These are phyloP conservation scores for Aphrocallistes beatrix DNA, from an alignment of 37 sponge, comb jelly and placozoan species.

Conservation along the genomic window DNA sequence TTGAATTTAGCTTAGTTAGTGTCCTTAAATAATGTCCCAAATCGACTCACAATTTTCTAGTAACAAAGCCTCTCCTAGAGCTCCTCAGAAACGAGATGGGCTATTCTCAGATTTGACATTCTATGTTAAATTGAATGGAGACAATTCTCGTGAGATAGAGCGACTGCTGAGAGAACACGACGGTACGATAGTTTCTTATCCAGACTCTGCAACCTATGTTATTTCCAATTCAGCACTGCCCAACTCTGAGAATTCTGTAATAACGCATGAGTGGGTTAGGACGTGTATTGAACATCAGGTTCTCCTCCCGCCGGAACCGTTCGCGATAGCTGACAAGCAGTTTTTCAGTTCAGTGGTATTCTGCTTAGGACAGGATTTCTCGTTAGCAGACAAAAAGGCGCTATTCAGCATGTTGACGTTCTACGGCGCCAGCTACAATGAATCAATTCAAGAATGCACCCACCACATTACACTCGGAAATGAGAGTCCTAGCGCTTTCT, in stretches of 20 bases:
- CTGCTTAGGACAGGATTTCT: neutral
- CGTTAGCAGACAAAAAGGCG: neutral
- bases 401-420: neutral
- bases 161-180: neutral
- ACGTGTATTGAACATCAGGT: neutral
- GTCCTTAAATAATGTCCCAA: no score
- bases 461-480: neutral
- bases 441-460: neutral
- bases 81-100: neutral
- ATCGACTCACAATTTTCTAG: no score
- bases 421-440: neutral
- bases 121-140: neutral
- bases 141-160: neutral
- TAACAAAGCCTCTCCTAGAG: no score
- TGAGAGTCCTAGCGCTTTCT: neutral
- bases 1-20: no score
- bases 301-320: neutral
- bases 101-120: neutral
- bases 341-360: neutral
- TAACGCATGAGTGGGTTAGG: neutral
- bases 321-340: neutral
- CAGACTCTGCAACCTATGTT: neutral
- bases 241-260: neutral
- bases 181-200: neutral
- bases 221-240: neutral